Conservation (phyloP, 2,888 invertebrate species). For the Ophraella communa region DNA sequence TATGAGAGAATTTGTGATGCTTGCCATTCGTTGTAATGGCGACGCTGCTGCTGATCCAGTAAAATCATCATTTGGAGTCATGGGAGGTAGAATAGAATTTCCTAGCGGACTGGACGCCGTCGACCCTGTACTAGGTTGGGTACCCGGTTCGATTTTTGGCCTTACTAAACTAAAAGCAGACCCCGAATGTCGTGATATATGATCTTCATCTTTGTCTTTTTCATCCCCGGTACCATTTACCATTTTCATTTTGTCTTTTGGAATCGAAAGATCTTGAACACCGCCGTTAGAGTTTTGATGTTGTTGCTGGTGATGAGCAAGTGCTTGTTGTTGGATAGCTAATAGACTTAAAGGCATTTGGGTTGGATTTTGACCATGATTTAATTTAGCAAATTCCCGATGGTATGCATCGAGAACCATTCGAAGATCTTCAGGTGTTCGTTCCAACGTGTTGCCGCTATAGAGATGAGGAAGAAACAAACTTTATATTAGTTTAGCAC, state of each 20-base stretch:
- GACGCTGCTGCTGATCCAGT: conserved; percentile 83
- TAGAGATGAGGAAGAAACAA: conserved; percentile 87
- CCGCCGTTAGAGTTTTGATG: conserved; percentile 67
- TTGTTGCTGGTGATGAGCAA: conserved; percentile 58
- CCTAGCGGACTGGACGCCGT: conserved; percentile 85
- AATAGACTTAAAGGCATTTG: conserved; percentile 68
- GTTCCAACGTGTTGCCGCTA: conserved; percentile 67
- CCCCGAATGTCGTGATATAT: conserved; percentile 72
- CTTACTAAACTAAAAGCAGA: conserved; percentile 88
- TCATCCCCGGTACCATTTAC: conserved; percentile 69
- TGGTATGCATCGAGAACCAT: conserved; percentile 91
- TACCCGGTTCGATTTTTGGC: conserved; percentile 83
- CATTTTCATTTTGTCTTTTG: conserved; percentile 75
- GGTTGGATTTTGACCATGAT: conserved; percentile 62
- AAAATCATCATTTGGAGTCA: conserved; percentile 83
- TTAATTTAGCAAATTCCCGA: conserved; percentile 89
- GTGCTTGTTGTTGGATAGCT: conserved; percentile 80
- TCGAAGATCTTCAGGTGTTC: conserved; percentile 86
- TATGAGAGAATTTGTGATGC: conserved; percentile 95
- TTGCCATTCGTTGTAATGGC: conserved; percentile 96
- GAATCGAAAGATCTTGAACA: conserved; percentile 85
- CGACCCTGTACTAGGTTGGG: conserved; percentile 72
- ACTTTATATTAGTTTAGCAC: conserved; percentile 68
- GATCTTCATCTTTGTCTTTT: conserved; percentile 66
- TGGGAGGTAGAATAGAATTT: conserved; percentile 84